Percentiles rank a stretch among this genome's conserved stretches.
Evolutionary conservation across 2,113 vertebrate genomes (phyloP).

Genomic region (Boulengeromyrus knoepffleri): DNA sequence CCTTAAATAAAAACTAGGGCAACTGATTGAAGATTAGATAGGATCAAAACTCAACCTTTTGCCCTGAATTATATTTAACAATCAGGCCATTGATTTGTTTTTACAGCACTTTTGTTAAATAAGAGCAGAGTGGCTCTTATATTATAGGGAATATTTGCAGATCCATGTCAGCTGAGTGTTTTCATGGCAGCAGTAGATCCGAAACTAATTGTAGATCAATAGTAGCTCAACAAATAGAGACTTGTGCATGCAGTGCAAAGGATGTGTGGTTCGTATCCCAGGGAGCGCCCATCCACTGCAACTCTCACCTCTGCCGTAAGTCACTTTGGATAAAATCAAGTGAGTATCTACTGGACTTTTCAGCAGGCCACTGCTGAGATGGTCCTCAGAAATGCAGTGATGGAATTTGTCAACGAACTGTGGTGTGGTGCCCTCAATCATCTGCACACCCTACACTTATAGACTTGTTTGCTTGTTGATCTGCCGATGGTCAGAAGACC

Average conservation of each 20-base stretch:
- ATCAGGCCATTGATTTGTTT: not conserved
- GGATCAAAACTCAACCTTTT: not conserved
- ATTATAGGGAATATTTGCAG: not conserved
- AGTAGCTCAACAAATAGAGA: not conserved
- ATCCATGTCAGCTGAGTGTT: not conserved
- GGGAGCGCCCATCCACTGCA: not conserved
- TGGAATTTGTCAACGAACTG: not conserved
- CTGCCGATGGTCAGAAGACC: not conserved
- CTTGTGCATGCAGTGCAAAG: not conserved
- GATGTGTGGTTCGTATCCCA: not conserved
- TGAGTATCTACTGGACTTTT: not conserved
- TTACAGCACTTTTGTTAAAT: not conserved
- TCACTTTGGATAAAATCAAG: not conserved
- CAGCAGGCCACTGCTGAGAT: not conserved
- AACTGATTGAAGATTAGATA: not conserved
- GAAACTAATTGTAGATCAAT: not conserved
- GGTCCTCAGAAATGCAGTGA: not conserved
- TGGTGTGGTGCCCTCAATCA: not conserved
- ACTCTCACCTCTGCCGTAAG: not conserved
- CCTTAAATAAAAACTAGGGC: constrained; percentile 9
- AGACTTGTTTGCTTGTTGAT: not conserved
- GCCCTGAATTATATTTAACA: constrained; percentile 8
- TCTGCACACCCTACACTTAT: not conserved
- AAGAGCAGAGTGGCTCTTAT: not conserved
- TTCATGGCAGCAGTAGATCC: not conserved